Base-by-base conservation (phyloP, 2,113 vertebrate genomes). In the Aegypius monachus region DNA sequence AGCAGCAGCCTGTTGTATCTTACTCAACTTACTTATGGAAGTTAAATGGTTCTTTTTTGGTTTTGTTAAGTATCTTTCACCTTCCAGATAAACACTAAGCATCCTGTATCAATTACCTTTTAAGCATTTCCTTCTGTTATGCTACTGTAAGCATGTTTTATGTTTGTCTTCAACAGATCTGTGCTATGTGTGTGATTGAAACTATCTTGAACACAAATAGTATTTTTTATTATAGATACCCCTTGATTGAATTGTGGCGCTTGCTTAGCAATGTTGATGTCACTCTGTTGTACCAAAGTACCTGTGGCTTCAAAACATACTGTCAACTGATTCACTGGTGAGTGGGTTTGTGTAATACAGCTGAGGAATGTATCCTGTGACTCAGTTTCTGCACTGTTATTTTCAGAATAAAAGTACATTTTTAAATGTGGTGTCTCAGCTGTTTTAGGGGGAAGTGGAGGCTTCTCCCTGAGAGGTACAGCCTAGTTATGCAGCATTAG, bases 351-450 rank as follows among this genome's bases (percentile, higher is more conserved):
- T 94, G 91, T 85, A 61, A 45, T 42, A 58, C 74, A 42, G 86
- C 82, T 74, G 68, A 95, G 63, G 95, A 96, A 63, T 96, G 88
- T 96, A 90, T 42, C 84, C 90, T 71, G 94, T 97, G 90, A 92
- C 92, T 95, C 84, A 32, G 93, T 93, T 93, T 95, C 93, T 88
- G 92, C 84, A 93, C 80, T 97, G 86, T 52, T 95, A n/a, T 96
- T 98, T 98, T 97, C 95, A 94, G 68, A 98, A 98, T 98, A 98
- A 98, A 97, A 96, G 72, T 47, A 74, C 73, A 36, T 97, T 98
- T 98, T 97, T 96, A 90, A 91, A 38, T 12, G 58, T 8, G 20
- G 62, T 27, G 63, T 66, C 50, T 63, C 70, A 13, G 81, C 36
- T 81, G 22, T 2, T 68, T 40, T 16, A 16, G 27, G 19, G 10